phyloP scores from a whole-genome alignment of 2,888 invertebrate species.

The Molanna angustata region DNA sequence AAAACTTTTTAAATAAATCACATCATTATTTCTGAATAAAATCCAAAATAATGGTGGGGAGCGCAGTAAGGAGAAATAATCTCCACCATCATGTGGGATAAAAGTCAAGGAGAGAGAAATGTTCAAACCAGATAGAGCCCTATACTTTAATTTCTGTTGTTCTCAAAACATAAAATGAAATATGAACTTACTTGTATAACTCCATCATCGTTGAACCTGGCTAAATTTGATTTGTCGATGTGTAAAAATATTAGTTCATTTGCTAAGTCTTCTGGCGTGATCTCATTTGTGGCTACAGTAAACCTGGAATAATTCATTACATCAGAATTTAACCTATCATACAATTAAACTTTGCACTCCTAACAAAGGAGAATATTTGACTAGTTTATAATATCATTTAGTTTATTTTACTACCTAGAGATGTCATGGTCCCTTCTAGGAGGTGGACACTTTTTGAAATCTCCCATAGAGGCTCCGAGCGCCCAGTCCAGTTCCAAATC shows the following conservation, averaged over 20 bases:
- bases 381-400: no score
- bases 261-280: conserved; percentile 50
- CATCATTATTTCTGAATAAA: no score
- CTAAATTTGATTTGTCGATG: conserved; percentile 39
- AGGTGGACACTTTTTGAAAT: conserved; percentile 34
- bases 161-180: no score
- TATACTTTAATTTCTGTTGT: no score
- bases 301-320: conserved; percentile 13
- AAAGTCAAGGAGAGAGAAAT: no score
- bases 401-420: conserved; percentile 4
- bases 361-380: no score
- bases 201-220: conserved; percentile 5
- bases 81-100: no score
- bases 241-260: conserved; percentile 51
- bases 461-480: conserved; percentile 26
- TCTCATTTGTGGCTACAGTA: conserved; percentile 45
- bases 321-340: background rate
- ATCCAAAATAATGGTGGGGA: no score
- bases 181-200: conserved; percentile 6
- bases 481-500: conserved; percentile 22
- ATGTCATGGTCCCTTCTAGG: conserved; percentile 33
- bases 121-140: no score
- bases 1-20: no score
- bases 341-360: background rate
- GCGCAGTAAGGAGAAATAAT: no score